These are phyloP conservation scores for Erynnis tages DNA, from an alignment of 2,888 invertebrate species.

Conservation along the genomic window DNA sequence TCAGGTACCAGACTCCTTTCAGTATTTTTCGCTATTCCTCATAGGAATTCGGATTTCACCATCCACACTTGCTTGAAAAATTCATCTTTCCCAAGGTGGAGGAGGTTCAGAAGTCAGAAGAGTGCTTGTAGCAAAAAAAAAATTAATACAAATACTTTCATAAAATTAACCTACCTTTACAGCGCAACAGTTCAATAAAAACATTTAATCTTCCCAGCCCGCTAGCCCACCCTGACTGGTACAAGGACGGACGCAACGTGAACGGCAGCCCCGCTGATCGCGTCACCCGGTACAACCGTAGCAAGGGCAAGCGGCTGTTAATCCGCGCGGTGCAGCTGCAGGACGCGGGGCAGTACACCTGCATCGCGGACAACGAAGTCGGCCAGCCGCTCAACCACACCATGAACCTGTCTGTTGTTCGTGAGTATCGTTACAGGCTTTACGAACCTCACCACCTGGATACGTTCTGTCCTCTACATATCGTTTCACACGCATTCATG, in stretches of 20 bases:
- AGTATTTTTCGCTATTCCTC: no score
- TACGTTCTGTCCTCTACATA: no score
- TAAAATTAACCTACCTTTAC: no score
- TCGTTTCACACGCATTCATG: no score
- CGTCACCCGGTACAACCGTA: slow-evolving; percentile 62
- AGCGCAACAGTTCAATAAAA: neutral
- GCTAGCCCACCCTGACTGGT: slow-evolving; percentile 59
- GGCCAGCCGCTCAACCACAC: slow-evolving; percentile 53
- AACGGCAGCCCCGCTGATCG: slow-evolving; percentile 51
- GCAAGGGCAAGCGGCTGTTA: slow-evolving; percentile 59
- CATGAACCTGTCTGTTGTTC: slow-evolving; percentile 55
- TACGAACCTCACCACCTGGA: no score
- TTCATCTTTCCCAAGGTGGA: no score
- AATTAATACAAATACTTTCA: no score
- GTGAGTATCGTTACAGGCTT: slow-evolving; percentile 57
- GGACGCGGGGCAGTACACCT: slow-evolving; percentile 60
- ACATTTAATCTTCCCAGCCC: slow-evolving; percentile 44
- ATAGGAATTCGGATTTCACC: no score
- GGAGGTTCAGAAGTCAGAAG: no score
- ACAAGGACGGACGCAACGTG: slow-evolving; percentile 54
- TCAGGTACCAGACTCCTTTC: no score
- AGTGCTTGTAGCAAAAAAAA: no score
- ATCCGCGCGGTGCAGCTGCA: slow-evolving; percentile 53
- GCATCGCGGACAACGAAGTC: slow-evolving; percentile 54
- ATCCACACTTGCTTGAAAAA: no score